Conservation (phyloP, 2,113 vertebrate species). For the Tyto alba region DNA sequence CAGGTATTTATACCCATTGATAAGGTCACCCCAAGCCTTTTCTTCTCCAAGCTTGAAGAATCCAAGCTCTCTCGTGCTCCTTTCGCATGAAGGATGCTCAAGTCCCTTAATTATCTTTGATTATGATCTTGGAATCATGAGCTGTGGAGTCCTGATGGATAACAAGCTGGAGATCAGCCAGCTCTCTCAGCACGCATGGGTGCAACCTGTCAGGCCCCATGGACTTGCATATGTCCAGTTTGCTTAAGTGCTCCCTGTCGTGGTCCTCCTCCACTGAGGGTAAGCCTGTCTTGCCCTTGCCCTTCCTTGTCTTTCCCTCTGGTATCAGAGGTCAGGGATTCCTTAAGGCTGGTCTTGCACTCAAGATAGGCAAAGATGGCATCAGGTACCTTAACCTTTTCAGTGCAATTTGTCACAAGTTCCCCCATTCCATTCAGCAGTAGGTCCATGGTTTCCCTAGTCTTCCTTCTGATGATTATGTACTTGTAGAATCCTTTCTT, state of each 20-base stretch:
- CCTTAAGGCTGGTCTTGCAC: background rate
- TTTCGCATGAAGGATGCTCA: background rate
- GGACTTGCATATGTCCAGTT: rapidly evolving
- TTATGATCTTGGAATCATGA: background rate
- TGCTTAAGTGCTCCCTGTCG: background rate
- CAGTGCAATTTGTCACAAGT: background rate
- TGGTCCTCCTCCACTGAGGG: background rate
- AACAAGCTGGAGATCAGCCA: background rate
- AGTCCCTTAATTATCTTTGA: background rate
- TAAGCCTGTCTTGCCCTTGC: background rate
- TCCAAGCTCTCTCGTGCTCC: background rate
- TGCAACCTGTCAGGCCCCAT: background rate
- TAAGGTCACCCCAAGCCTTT: background rate
- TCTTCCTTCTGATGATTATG: background rate
- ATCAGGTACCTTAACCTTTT: background rate
- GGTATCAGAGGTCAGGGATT: background rate
- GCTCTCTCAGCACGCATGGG: background rate
- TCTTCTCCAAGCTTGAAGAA: background rate
- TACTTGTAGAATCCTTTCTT: background rate
- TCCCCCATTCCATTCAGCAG: background rate
- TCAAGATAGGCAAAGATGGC: background rate
- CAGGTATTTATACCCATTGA: background rate
- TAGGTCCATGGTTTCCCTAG: background rate
- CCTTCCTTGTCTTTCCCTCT: background rate
- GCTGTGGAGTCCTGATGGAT: background rate